phyloP scores from a whole-genome alignment of 2,888 invertebrate genomes.

The Liopterus haemorrhoidalis region DNA sequence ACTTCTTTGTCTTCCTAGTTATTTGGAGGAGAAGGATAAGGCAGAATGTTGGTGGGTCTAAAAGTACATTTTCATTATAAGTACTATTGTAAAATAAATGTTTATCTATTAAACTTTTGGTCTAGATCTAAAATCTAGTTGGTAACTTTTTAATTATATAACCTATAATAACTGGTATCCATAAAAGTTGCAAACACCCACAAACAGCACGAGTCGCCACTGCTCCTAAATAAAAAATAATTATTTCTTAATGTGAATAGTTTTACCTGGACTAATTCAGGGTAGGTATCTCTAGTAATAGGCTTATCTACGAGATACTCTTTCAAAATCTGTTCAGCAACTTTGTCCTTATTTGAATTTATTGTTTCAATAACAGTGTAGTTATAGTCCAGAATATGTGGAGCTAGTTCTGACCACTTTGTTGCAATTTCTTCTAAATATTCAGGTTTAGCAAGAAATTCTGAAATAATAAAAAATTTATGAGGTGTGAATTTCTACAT shows the following conservation, averaged over 20 bases:
- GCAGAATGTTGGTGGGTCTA: no score
- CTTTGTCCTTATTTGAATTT: constrained; percentile 43
- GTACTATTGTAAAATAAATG: no score
- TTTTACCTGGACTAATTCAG: constrained; percentile 29
- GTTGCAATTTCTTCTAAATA: constrained; percentile 46
- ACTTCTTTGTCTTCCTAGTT: no score
- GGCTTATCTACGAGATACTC: constrained; percentile 52
- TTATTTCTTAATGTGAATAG: constrained; percentile 1
- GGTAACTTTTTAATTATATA: no score
- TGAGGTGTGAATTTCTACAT: not conserved
- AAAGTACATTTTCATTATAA: no score
- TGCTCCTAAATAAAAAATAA: constrained; percentile 6
- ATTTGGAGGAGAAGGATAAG: no score
- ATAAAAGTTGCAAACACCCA: no score
- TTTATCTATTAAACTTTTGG: no score
- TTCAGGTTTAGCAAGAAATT: constrained; percentile 37
- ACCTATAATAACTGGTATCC: no score
- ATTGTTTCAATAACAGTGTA: constrained; percentile 48
- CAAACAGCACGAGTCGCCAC: no score
- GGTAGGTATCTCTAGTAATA: constrained; percentile 40
- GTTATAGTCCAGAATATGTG: constrained; percentile 57
- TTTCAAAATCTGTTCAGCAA: constrained; percentile 51
- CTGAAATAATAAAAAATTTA: constrained; percentile 31
- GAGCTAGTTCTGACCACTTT: constrained; percentile 57
- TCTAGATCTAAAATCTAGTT: no score